Conservation (phyloP, 2,113 vertebrate genomes). For the Rhineura floridana region DNA sequence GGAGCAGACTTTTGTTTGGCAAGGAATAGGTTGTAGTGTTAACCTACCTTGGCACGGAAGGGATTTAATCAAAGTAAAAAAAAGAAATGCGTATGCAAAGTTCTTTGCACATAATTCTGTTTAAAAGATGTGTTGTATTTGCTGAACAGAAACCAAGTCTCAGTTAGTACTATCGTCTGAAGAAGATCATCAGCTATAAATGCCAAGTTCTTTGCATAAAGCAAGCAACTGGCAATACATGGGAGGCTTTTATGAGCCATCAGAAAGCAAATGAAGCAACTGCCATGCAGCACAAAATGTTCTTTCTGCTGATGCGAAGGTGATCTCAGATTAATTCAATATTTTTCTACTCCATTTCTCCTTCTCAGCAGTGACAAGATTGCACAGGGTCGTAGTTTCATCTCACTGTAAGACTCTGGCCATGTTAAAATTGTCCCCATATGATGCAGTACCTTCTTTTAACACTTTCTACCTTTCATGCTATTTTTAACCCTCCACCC, state of each 20-base stretch:
- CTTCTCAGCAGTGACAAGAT: neutral
- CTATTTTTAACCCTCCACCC: conserved; percentile 1
- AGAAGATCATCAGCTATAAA: neutral
- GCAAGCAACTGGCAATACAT: neutral
- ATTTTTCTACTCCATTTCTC: conserved; percentile 6
- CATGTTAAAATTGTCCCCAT: conserved; percentile 2
- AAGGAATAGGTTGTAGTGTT: neutral
- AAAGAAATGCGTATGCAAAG: neutral
- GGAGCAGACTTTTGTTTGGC: neutral
- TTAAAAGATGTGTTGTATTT: neutral
- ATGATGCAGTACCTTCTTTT: neutral
- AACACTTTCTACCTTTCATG: neutral
- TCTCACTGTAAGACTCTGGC: neutral
- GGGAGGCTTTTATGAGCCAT: conserved; percentile 9
- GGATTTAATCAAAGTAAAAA: neutral
- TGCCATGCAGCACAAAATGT: neutral
- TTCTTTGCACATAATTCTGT: neutral
- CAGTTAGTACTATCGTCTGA: neutral
- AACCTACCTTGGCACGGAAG: neutral
- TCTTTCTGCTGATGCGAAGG: conserved; percentile 3
- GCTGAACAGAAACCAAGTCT: neutral
- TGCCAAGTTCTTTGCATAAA: neutral
- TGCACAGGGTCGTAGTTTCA: neutral
- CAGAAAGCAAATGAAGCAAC: neutral
- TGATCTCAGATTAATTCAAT: conserved; percentile 16